Evolutionary conservation across 2,797 vertebrate species (phyloP), one percentile per base, ranked within the genome.

Genomic region (Myripristis jacobus): DNA sequence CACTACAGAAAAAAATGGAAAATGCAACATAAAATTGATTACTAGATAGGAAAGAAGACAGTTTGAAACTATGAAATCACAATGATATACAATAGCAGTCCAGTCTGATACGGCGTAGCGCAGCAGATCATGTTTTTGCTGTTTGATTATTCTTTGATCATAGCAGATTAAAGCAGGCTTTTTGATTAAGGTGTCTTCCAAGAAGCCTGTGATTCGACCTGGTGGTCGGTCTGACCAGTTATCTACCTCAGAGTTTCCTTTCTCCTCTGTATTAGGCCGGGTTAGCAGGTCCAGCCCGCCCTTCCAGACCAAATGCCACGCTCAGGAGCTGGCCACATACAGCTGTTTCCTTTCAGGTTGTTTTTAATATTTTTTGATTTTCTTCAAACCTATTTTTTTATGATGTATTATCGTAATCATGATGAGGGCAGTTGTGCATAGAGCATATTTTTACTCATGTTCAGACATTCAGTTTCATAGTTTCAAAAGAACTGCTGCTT

Each of bases 161-260:
- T 90, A 91, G 93, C 93, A 80, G 90, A 94, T 84, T 93, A 90
- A 90, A 90, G 58, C 73, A 62, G 79, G 75, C 64, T 93, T 93
- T 94, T 91, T 93, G 88, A 95, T 95, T 94, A 92, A 93, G 93
- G 94, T 95, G 95, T 96, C 95, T 95, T 96, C 95, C 94, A 95
- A 91, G 59, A 69, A 91, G 95, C 96, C 96, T 96, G 95, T 96
- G 95, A 95, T 96, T 95, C 93, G 93, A 95, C 95, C 96, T 96
- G 95, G 95, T 89, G 95, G 95, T 95, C 95, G 92, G 91, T 94
- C 92, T 94, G 96, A 97, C 96, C 96, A 96, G 94, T 96, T 96
- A 97, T 97, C 97, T 99, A 99, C 98, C 97, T 99, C 98, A 98
- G 95, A 96, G 94, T 95, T 96, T 95, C 91, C 91, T 96, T 97